phyloP scores from a whole-genome alignment of 2,113 vertebrate genomes.

The Eolophus roseicapilla region DNA sequence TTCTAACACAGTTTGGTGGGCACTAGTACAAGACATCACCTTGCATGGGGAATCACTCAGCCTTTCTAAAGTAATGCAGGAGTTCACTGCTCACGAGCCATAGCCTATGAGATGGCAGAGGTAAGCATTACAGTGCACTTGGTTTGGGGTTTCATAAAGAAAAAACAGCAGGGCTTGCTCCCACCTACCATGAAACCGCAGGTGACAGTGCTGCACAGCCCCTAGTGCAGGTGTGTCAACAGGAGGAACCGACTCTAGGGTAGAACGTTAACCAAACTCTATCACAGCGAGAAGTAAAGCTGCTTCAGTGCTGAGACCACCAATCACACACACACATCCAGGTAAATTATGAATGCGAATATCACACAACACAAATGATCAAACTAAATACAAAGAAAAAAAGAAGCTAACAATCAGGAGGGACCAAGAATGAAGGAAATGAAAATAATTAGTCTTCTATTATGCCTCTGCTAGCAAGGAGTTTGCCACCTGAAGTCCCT shows the following conservation, averaged over 20 bases:
- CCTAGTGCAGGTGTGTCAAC: background rate
- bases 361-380: background rate
- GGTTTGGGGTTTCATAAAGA: background rate
- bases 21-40: background rate
- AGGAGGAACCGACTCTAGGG: background rate
- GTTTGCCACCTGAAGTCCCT: background rate
- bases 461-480: background rate
- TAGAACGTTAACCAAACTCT: background rate
- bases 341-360: background rate
- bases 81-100: background rate
- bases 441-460: background rate
- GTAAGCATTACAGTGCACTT: background rate
- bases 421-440: background rate
- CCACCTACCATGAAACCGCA: background rate
- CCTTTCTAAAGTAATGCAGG: background rate
- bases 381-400: background rate
- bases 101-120: background rate
- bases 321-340: background rate
- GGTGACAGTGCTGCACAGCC: background rate
- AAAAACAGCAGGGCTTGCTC: background rate
- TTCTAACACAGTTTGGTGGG: background rate
- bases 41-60: background rate
- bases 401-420: background rate
- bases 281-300: background rate
- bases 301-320: background rate